Evolutionary conservation across 2,888 invertebrate species (phyloP), one percentile per base, ranked within the genome.

Genomic region (Acleris laterana): DNA sequence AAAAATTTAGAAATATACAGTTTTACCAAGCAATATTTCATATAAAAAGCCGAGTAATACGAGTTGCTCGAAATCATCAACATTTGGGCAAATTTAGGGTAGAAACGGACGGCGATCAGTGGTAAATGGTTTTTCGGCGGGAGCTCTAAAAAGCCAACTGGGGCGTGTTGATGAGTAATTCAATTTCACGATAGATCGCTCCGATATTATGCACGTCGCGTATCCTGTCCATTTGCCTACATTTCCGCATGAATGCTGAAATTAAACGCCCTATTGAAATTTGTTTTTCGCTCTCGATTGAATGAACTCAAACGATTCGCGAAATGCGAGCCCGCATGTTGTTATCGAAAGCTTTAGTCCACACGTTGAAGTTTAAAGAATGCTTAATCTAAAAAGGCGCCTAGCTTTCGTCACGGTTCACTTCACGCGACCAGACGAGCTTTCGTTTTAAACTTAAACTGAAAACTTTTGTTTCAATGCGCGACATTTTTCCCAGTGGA

Each of bases 381-480:
- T 51, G 57, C 57, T 50, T 57, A 66, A 66, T 63, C 66, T 59
- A 62, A 63, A 65, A 64, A 51, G 17, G 57, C 56, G 59, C 42
- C 19, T n/a, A 48, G 42, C 22, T 53, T 60, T 52, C 48, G 22
- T 42, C 52, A 60, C 55, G 49, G 48, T 63, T 57, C 60, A 57
- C 62, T 64, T 65, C 53, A 48, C 64, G 53, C 7, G 48, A 38
- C 28, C 19, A 16, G 46, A 20, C 49, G 11, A 51, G 22, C 49
- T 56, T 44, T 46, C 9, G 46, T 44, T 57, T 57, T 25, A 17
- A 64, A 64, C 60, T 61, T 65, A 49, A 50, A 32, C 60, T 32
- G 60, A 50, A 50, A 56, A 61, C 55, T 65, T 65, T 65, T 51
- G 19, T 50, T 61, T 32, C 60, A 60, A 61, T 56, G 60, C 55